A percentile compares a stretch with the other conserved stretches of the same genome.
Evolutionary conservation across 2,888 invertebrate species (phyloP).

Genomic region (Gari tellinella): DNA sequence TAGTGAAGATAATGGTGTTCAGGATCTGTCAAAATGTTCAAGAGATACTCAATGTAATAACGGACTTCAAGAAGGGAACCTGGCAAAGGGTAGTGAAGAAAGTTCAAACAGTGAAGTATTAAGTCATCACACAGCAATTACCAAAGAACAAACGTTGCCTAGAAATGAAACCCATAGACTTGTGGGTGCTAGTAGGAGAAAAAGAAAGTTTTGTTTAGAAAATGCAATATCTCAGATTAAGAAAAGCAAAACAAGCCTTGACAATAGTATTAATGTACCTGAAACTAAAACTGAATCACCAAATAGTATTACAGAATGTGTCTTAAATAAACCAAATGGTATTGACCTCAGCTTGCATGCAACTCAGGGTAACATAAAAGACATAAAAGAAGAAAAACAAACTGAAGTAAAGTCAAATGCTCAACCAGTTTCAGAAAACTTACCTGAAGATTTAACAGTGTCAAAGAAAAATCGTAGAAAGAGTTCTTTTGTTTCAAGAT

Average conservation of each 20-base stretch:
- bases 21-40: too few species aligned
- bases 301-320: too few species aligned
- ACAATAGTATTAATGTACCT: too few species aligned
- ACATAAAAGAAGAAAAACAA: too few species aligned
- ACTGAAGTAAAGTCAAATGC: too few species aligned
- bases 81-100: background rate
- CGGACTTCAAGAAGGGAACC: too few species aligned
- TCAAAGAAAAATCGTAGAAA: constrained; percentile 5
- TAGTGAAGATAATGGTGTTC: background rate
- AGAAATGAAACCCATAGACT: background rate
- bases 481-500: background rate
- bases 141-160: background rate
- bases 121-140: background rate
- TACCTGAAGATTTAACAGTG: constrained; percentile 2
- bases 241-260: constrained; percentile 8
- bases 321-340: too few species aligned
- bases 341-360: too few species aligned
- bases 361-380: too few species aligned
- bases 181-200: constrained; percentile 44
- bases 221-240: constrained; percentile 21
- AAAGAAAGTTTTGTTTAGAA: constrained; percentile 32
- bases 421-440: background rate
- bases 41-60: background rate
- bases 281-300: too few species aligned
- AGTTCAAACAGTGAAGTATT: background rate